A percentile compares a stretch with the other conserved stretches of the same genome.
Conservation (phyloP, 2,888 invertebrate genomes). For the Myopa tessellatipennis region DNA sequence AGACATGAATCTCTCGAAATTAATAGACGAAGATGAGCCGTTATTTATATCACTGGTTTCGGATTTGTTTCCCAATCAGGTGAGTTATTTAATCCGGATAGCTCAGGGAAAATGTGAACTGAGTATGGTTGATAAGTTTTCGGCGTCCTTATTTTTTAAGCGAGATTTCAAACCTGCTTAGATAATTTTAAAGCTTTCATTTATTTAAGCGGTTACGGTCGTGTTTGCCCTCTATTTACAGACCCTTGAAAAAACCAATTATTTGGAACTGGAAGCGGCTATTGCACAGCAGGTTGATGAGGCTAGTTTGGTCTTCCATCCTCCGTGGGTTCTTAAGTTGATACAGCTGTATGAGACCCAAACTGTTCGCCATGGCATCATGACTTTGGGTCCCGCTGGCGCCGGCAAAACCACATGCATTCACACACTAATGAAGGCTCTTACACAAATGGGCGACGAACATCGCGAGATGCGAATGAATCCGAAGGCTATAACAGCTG, state of each 20-base stretch:
- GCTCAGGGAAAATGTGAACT: not conserved
- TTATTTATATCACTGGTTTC: conserved; percentile 96
- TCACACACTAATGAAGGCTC: conserved; percentile 88
- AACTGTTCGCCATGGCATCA: conserved; percentile 93
- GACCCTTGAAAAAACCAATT: conserved; percentile 89
- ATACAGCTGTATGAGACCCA: conserved; percentile 97
- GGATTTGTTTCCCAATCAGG: conserved; percentile 94
- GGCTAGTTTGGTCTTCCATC: conserved; percentile 86
- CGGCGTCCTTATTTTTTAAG: too few relatives aligned
- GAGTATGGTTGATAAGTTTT: too few relatives aligned
- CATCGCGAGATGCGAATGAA: conserved; percentile 98
- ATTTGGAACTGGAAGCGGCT: conserved; percentile 89
- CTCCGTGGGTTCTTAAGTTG: conserved; percentile 94
- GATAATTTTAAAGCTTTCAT: too few relatives aligned
- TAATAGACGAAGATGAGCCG: conserved; percentile 97
- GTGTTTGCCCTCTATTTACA: conserved; percentile 41
- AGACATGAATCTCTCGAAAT: conserved; percentile 97
- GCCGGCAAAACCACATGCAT: conserved; percentile 94
- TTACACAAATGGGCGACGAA: conserved; percentile 84
- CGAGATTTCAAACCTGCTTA: too few relatives aligned
- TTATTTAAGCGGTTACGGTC: too few relatives aligned
- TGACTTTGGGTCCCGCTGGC: conserved; percentile 95
- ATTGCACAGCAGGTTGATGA: conserved; percentile 86
- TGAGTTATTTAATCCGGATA: conserved; percentile 36
- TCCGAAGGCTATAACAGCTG: conserved; percentile 96